phyloP scores from a whole-genome alignment of 37 sponge, comb jelly and placozoan species.

The Amphimedon queenslandica region DNA sequence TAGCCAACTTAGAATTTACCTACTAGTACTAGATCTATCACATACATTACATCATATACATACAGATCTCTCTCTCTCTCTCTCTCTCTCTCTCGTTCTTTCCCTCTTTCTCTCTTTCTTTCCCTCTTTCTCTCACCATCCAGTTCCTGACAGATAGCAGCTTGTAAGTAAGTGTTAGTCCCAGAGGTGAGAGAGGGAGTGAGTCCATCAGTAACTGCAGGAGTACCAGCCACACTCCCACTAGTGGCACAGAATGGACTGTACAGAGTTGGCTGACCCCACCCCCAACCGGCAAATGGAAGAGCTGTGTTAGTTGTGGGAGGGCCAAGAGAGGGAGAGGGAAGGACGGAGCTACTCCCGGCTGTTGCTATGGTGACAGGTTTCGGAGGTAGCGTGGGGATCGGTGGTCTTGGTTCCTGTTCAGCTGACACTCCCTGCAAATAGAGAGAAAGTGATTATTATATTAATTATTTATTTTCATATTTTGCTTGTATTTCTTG shows the following conservation, averaged over 20 bases:
- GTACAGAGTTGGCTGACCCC: constrained; percentile 32
- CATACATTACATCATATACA: too few species aligned
- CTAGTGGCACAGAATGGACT: constrained; percentile 41
- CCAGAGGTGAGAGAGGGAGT: constrained; percentile 37
- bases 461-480: neutral
- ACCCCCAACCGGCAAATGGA: constrained; percentile 61
- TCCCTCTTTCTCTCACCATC: too few species aligned
- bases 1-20: too few species aligned
- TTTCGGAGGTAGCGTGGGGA: neutral
- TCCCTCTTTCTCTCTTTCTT: too few species aligned
- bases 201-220: constrained; percentile 7
- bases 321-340: constrained; percentile 25
- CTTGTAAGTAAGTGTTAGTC: constrained; percentile 29
- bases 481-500: too few species aligned
- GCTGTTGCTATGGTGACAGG: neutral
- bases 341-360: constrained; percentile 12
- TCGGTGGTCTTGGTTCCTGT: too few species aligned
- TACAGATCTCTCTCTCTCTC: too few species aligned
- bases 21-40: too few species aligned
- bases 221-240: constrained; percentile 58
- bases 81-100: too few species aligned
- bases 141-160: constrained; percentile 82
- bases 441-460: neutral
- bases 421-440: too few species aligned
- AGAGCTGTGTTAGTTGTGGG: constrained; percentile 27